Conservation (phyloP, 2,113 vertebrate genomes). For the human region GRCh38 chr3:54699001-54699500, state of each 20-base stretch:
- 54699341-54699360: background rate
- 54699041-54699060: constrained; percentile 6
- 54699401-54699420: background rate
- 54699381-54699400: background rate
- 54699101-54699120: background rate
- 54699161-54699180: constrained; percentile 9
- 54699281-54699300: background rate
- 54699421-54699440: background rate
- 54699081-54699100: background rate
- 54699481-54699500: background rate
- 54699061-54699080: constrained; percentile 9
- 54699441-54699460: background rate
- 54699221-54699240: background rate
- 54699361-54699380: background rate
- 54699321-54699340: background rate
- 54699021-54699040: background rate
- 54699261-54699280: background rate
- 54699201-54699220: background rate
- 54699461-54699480: background rate
- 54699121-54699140: background rate
- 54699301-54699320: background rate
- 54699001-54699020: background rate
- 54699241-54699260: background rate
- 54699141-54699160: background rate
- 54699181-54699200: background rate